These are phyloP conservation scores for Zhengitettix transpicula DNA, from an alignment of 2,888 invertebrate genomes.

Conservation along the genomic window DNA sequence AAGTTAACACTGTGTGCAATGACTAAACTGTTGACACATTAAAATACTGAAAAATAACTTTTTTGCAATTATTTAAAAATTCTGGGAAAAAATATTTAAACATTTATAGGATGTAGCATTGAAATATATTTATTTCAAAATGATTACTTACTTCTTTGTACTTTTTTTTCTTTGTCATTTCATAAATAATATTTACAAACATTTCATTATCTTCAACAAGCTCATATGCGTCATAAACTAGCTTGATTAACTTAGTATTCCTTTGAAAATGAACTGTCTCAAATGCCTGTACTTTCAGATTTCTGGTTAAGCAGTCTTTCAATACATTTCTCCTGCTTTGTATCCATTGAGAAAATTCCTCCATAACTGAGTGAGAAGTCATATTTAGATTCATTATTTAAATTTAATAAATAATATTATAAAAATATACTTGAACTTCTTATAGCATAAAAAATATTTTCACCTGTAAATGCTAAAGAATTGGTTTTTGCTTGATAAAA, in stretches of 20 bases:
- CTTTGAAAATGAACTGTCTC: conserved; percentile 51
- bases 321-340: conserved; percentile 37
- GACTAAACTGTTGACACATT: too few species aligned
- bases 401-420: too few species aligned
- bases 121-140: too few species aligned
- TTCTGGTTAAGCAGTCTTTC: conserved; percentile 27
- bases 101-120: too few species aligned
- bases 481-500: conserved; percentile 44
- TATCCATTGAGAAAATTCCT: conserved; percentile 26
- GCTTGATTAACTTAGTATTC: conserved; percentile 40
- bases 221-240: conserved; percentile 46
- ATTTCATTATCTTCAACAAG: conserved; percentile 40
- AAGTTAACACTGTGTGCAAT: too few species aligned
- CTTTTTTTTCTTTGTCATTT: conserved; percentile 34
- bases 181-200: conserved; percentile 42
- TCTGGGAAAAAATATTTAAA: too few species aligned
- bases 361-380: conserved; percentile 20
- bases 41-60: too few species aligned
- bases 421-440: too few species aligned
- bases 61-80: too few species aligned
- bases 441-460: conserved; percentile 8
- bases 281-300: conserved; percentile 55
- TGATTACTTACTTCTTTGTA: conserved; percentile 38
- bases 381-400: too few species aligned
- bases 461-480: conserved; percentile 37